These are phyloP conservation scores for Tyto alba DNA, from an alignment of 2,113 vertebrate genomes.

Conservation along the genomic window DNA sequence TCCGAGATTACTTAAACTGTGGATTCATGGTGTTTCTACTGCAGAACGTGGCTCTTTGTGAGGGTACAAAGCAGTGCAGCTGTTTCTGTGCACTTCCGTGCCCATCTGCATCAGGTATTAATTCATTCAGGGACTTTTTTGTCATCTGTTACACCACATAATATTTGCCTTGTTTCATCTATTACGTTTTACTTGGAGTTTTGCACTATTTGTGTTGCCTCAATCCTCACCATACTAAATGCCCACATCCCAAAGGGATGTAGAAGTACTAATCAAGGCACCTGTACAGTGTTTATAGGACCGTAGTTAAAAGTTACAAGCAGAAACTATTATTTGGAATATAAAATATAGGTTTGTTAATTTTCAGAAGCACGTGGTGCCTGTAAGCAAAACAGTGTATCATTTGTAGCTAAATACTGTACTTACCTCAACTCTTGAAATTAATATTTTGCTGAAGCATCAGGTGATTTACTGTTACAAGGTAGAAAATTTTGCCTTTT, in stretches of 20 bases:
- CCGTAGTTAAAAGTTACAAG: neutral
- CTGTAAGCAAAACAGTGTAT: neutral
- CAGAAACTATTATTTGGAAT: neutral
- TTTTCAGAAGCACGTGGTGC: neutral
- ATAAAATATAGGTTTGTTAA: neutral
- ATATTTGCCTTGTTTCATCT: neutral
- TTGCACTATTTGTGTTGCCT: accelerated
- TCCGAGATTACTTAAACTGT: neutral
- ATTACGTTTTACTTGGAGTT: accelerated
- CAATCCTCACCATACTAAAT: neutral
- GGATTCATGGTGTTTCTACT: neutral
- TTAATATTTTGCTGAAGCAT: neutral
- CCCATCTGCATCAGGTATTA: neutral
- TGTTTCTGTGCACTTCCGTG: neutral
- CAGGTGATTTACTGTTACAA: neutral
- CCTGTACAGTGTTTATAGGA: neutral
- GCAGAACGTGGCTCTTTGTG: neutral
- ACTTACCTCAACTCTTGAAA: neutral
- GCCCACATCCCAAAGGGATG: neutral
- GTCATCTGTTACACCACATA: neutral
- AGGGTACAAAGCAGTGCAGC: neutral
- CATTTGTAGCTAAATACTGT: neutral
- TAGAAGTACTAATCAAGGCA: neutral
- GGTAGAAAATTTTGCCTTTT: neutral
- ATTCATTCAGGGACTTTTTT: neutral